These are phyloP conservation scores for Oncopeltus fasciatus DNA, from an alignment of 1,140 invertebrate species.

Conservation along the genomic window DNA sequence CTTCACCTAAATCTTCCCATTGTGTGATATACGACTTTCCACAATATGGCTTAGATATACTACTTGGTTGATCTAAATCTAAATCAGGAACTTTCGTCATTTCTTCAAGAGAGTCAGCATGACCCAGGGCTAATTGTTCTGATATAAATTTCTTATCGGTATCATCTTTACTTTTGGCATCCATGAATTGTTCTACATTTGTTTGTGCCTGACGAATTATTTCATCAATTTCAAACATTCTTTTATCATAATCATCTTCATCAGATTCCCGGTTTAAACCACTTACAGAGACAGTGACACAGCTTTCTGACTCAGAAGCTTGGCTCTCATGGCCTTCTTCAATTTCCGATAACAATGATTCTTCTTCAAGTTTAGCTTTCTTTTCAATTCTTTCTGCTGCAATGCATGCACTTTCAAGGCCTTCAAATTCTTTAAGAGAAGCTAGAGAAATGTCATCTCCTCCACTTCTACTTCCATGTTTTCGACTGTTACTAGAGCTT, in stretches of 20 bases:
- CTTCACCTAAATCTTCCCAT: constrained; percentile 24
- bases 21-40: constrained; percentile 24
- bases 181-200: constrained; percentile 42
- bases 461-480: constrained; percentile 48
- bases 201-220: constrained; percentile 53
- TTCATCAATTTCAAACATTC: constrained; percentile 58
- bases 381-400: constrained; percentile 69
- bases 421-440: constrained; percentile 88
- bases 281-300: constrained; percentile 46
- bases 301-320: constrained; percentile 48
- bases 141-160: constrained; percentile 33
- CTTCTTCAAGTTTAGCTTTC: constrained; percentile 68
- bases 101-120: constrained; percentile 36
- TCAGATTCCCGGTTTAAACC: constrained; percentile 33
- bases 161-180: constrained; percentile 25
- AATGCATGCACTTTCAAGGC: constrained; percentile 72
- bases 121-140: constrained; percentile 32
- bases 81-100: constrained; percentile 34
- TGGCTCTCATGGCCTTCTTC: constrained; percentile 50
- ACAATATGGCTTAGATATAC: constrained; percentile 19
- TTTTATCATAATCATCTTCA: constrained; percentile 48
- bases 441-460: constrained; percentile 82
- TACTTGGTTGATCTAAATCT: constrained; percentile 31
- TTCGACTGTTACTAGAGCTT: constrained; percentile 48
- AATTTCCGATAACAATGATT: constrained; percentile 55